Evolutionary conservation across 2,888 invertebrate genomes (phyloP).

Genomic region (Metacarcinus magister): DNA sequence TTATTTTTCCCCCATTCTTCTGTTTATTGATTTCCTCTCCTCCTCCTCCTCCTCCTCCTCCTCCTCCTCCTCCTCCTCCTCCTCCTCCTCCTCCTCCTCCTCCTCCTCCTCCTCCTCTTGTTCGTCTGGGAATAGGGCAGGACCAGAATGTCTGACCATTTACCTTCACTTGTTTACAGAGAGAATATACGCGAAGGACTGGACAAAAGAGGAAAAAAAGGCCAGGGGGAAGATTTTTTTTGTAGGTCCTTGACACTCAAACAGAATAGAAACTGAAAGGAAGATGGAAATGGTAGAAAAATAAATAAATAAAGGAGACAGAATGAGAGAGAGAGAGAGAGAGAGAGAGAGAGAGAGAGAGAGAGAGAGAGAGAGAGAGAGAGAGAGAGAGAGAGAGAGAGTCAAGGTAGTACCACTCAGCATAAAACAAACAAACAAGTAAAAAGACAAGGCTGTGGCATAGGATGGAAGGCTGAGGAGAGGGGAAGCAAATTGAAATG

Average conservation of each 20-base stretch:
- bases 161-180: not conserved
- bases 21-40: not conserved
- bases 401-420: not conserved
- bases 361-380: not conserved
- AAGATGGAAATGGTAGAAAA: not conserved
- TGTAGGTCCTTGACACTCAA: not conserved
- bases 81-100: not conserved
- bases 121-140: not conserved
- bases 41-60: too few species aligned
- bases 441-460: not conserved
- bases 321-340: not conserved
- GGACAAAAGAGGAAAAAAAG: too few species aligned
- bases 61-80: not conserved
- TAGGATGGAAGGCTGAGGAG: not conserved
- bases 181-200: not conserved
- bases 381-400: not conserved
- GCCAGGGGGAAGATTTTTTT: not conserved
- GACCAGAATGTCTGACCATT: not conserved
- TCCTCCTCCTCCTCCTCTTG: slow-evolving; percentile 13
- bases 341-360: not conserved
- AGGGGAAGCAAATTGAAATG: slow-evolving; percentile 11
- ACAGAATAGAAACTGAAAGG: not conserved
- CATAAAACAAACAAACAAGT: not conserved
- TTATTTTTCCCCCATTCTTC: not conserved
- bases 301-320: too few species aligned